These are phyloP conservation scores for Dasypus novemcinctus DNA, from an alignment of 2,113 vertebrate species.

Conservation along the genomic window DNA sequence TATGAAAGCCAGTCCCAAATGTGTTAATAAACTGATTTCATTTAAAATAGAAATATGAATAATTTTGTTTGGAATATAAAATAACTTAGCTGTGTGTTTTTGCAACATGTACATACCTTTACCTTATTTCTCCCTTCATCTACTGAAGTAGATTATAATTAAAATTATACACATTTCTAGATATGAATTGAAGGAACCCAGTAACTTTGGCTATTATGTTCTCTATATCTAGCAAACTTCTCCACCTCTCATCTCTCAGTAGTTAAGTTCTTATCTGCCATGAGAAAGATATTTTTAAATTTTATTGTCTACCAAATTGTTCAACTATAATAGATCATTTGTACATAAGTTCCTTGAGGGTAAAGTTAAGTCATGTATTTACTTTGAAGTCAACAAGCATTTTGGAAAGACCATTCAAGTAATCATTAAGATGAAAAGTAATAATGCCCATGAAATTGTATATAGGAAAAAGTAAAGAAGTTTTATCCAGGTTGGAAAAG, in stretches of 20 bases:
- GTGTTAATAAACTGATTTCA: neutral
- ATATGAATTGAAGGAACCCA: neutral
- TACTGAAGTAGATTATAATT: neutral
- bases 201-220: neutral
- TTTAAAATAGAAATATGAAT: slow-evolving; percentile 8
- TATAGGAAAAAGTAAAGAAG: neutral
- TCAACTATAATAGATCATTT: neutral
- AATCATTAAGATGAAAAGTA: neutral
- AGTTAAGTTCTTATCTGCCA: neutral
- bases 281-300: neutral
- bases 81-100: neutral
- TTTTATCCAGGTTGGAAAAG: neutral
- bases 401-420: neutral
- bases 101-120: neutral
- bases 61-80: neutral
- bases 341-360: neutral
- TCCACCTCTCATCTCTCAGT: neutral
- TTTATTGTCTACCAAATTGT: neutral
- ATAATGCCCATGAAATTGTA: neutral
- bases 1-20: neutral
- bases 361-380: neutral
- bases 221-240: neutral
- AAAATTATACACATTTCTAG: neutral
- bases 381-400: neutral
- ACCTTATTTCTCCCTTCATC: neutral